These are phyloP conservation scores for Actinernus sp. DNA, from an alignment of 92 coral and sea anemone genomes.

Conservation along the genomic window DNA sequence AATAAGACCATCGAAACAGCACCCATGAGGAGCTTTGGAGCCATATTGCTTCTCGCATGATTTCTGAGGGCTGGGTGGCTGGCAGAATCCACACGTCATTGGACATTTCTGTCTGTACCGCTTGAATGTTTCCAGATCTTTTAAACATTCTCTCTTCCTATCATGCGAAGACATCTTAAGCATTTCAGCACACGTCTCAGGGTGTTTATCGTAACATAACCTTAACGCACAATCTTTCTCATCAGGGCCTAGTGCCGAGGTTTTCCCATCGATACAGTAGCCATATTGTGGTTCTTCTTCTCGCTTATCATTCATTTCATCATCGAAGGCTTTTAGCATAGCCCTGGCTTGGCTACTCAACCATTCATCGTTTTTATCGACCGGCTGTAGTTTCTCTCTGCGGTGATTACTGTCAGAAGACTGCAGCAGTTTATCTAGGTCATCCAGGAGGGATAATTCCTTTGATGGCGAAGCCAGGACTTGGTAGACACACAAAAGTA, in stretches of 20 bases:
- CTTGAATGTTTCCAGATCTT: neutral
- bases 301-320: neutral
- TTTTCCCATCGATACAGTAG: neutral
- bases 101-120: neutral
- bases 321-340: neutral
- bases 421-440: no score
- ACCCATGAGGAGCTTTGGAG: neutral
- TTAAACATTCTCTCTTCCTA: neutral
- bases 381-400: no score
- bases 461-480: no score
- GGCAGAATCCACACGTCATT: neutral
- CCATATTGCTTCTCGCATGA: neutral
- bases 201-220: neutral
- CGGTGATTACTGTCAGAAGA: no score
- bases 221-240: neutral
- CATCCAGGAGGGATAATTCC: no score
- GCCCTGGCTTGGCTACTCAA: no score
- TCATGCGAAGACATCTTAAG: neutral
- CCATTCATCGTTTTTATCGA: no score
- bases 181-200: neutral
- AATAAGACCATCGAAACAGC: neutral
- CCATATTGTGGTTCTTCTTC: neutral
- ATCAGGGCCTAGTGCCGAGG: neutral
- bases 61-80: neutral
- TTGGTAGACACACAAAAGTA: no score